A percentile compares a stretch with the other conserved stretches of the same genome.
Conservation (phyloP, 2,113 vertebrate genomes). For the Bungarus multicinctus region DNA sequence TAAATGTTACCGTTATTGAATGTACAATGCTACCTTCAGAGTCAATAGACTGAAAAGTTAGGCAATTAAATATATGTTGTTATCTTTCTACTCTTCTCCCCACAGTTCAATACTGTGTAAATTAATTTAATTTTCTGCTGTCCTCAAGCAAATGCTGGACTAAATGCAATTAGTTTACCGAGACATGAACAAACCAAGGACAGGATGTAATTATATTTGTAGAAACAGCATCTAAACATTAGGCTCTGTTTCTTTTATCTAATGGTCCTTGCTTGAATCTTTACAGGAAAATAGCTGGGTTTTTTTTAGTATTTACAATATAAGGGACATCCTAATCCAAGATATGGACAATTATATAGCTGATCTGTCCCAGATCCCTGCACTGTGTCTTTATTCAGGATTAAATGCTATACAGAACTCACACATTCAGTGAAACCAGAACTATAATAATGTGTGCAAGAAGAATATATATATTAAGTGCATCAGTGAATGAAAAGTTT, state of each 20-base stretch:
- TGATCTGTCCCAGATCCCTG: background rate
- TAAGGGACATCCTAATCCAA: background rate
- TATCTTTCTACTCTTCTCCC: background rate
- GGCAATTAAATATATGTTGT: conserved; percentile 31
- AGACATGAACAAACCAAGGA: conserved; percentile 52
- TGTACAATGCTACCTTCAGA: conserved; percentile 41
- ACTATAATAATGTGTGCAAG: background rate
- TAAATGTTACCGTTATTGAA: conserved; percentile 22
- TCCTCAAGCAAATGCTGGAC: conserved; percentile 54
- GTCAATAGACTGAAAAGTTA: conserved; percentile 35
- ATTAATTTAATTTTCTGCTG: conserved; percentile 58
- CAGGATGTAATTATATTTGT: conserved; percentile 57
- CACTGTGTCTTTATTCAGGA: background rate
- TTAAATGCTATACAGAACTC: background rate
- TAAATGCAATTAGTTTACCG: conserved; percentile 61
- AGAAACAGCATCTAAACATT: conserved; percentile 50
- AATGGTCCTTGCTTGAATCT: conserved; percentile 30
- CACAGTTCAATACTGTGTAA: conserved; percentile 38
- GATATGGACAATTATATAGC: background rate
- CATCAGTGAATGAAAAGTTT: background rate
- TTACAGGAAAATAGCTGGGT: conserved; percentile 39
- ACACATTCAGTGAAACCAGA: background rate
- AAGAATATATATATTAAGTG: background rate
- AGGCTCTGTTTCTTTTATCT: conserved; percentile 32
- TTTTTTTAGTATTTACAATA: conserved; percentile 23